Evolutionary conservation across 2,888 invertebrate genomes (phyloP), one percentile per base, ranked within the genome.

Genomic region (Dendrolimus pini): DNA sequence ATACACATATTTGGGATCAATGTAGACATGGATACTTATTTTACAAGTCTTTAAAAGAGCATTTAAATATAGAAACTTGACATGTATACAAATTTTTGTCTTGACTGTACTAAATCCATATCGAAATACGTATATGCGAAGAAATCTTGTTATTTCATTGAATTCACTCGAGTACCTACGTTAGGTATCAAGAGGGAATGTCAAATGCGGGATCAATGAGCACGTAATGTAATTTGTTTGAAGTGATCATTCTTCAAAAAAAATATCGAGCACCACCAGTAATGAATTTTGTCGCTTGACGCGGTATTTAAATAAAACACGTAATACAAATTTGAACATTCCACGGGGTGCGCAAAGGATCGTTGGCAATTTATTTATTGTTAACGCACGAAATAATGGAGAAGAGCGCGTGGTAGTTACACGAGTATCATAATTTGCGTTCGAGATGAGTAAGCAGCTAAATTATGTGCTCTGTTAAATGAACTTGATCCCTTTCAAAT

Each of bases 331-430:
- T 69, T 67, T 66, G 61, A 69, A 62, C 64, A 70, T 69, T 62
- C 65, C 68, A 56, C 59, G 59, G 65, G 64, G 66, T 63, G 71
- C 63, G 68, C 67, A 58, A 59, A 60, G 67, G 64, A 64, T 65
- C 63, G 54, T 62, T 62, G 65, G 68, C 72, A 73, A 74, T 75
- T 72, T 75, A 74, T 74, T 77, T 75, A 71, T 70, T 68, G 66
- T 69, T 69, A 67, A 66, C 67, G 71, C 65, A 66, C 66, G 70
- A 65, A 62, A 68, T 68, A 67, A 66, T 62, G 61, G 62, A 66
- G 63, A 62, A 62, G 61, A 63, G 61, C 62, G 59, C 59, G 62
- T 60, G 61, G 60, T 66, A 69, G 70, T 71, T 55, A 54, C 56
- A 55, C 30, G 54, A 9, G 54, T 47, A n/a, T 57, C 57, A 47